phyloP scores from a whole-genome alignment of 2,113 vertebrate genomes.

The Lepisosteus oculatus region DNA sequence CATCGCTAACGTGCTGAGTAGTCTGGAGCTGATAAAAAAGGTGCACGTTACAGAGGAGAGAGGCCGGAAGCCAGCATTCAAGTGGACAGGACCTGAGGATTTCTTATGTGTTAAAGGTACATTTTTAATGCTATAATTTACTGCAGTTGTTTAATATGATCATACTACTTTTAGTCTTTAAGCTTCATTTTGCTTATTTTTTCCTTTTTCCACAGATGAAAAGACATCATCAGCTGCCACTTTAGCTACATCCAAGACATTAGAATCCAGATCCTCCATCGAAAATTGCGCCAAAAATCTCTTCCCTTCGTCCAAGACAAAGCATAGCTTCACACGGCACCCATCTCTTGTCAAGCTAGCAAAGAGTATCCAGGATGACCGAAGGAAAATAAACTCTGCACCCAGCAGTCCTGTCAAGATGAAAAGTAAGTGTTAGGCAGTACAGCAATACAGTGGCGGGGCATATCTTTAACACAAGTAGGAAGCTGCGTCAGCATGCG shows the following conservation, averaged over 20 bases:
- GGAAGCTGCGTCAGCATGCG: too few relatives aligned
- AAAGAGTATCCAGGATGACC: slow-evolving; percentile 81
- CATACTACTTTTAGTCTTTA: not conserved
- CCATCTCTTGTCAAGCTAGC: slow-evolving; percentile 87
- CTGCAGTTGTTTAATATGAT: not conserved
- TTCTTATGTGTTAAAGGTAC: slow-evolving; percentile 66
- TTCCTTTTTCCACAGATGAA: slow-evolving; percentile 37
- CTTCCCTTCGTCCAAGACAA: slow-evolving; percentile 71
- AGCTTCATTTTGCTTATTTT: not conserved
- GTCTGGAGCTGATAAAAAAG: slow-evolving; percentile 92
- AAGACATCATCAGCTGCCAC: slow-evolving; percentile 30
- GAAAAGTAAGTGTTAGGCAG: slow-evolving; percentile 52
- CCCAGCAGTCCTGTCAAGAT: slow-evolving; percentile 82
- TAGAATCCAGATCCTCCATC: slow-evolving; percentile 55
- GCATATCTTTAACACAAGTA: too few relatives aligned
- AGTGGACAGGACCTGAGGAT: slow-evolving; percentile 86
- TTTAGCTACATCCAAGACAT: slow-evolving; percentile 31
- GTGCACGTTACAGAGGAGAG: slow-evolving; percentile 86
- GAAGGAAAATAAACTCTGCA: slow-evolving; percentile 89
- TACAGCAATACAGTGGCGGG: too few relatives aligned
- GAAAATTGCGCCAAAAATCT: slow-evolving; percentile 92
- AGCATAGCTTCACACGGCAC: slow-evolving; percentile 84
- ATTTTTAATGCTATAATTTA: not conserved
- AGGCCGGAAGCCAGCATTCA: slow-evolving; percentile 92
- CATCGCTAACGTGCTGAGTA: slow-evolving; percentile 93